phyloP scores from a whole-genome alignment of 2,113 vertebrate genomes.

The Galeopterus variegatus region DNA sequence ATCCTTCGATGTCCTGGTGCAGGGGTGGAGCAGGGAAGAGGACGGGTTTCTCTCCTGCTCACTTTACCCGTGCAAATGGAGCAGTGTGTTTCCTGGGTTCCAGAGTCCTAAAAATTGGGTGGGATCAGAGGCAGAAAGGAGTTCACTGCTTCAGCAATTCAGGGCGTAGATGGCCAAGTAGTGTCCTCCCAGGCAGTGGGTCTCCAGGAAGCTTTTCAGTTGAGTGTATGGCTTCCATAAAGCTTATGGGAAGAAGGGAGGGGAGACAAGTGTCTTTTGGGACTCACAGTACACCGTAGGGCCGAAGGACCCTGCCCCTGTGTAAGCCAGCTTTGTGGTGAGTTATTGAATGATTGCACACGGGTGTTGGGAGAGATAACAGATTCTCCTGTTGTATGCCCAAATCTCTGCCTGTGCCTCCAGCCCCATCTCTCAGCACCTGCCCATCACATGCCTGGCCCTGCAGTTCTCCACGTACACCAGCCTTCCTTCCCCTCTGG shows the following conservation, averaged over 20 bases:
- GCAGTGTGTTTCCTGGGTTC: background rate
- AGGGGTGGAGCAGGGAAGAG: background rate
- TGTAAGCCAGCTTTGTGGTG: background rate
- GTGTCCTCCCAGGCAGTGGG: background rate
- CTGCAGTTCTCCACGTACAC: fast-evolving
- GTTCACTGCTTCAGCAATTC: background rate
- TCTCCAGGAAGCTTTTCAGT: background rate
- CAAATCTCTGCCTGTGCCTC: background rate
- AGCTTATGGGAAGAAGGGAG: background rate
- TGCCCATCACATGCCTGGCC: too few species aligned
- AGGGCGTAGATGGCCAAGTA: too few species aligned
- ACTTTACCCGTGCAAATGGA: background rate
- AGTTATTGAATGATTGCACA: background rate
- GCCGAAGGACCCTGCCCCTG: background rate
- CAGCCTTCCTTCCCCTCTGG: fast-evolving
- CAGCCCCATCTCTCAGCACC: background rate
- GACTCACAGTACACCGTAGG: background rate
- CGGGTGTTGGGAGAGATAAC: background rate
- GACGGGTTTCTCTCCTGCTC: background rate
- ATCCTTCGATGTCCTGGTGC: background rate
- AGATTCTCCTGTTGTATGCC: background rate
- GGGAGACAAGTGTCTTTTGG: background rate
- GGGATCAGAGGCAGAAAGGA: background rate
- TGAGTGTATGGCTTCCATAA: background rate
- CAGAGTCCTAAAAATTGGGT: background rate